Evolutionary conservation across 2,888 invertebrate species (phyloP), one percentile per base, ranked within the genome.

Genomic region (Sipha maydis): DNA sequence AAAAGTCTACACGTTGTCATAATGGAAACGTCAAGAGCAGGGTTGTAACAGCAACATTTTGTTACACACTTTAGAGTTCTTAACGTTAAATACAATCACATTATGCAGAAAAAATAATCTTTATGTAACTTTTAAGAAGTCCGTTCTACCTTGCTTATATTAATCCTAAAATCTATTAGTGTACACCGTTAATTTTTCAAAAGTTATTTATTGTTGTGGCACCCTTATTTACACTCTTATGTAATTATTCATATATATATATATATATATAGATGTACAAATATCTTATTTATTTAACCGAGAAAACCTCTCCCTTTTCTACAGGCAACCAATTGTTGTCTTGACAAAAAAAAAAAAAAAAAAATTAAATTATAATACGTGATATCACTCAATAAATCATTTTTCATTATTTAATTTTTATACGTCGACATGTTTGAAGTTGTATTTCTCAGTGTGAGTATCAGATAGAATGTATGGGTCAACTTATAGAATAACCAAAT

Each of bases 11-110:
- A 2, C 28, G 75, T 38, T 38, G 83, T 67, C 84, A 41, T 84
- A 84, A 84, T 41, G 41, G 76, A 76, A 67, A 76, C 28, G 84
- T 76, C 84, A 76, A 31, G 28, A 56, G 28, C 84, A 76, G 38
- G 28, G 31, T 1, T 48, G 28, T 11, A 61, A 79, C 14, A 31
- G 56, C 25, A 9, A n/a, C 17, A 69, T 61, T 77, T 61, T 34
- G 25, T 19, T 34, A 61, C 8, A 34, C 73, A 34, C 8, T 38
- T 38, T 34, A 7, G 21, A 73, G 1, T 34, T 31, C 17, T 31
- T 17, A 2, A 38, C 73, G 73, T 73, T 34, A 31, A 28, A 71
- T 71, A 71, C 71, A 14, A 71, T 31, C 17, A 71, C 14, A 61
- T 61, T 61, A 61, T 61, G 61, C 61, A 25, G 61, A 61, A 61